A percentile compares a stretch with the other conserved stretches of the same genome.
Evolutionary conservation across 2,888 invertebrate species (phyloP).

Genomic region (Tiliacea aurago): DNA sequence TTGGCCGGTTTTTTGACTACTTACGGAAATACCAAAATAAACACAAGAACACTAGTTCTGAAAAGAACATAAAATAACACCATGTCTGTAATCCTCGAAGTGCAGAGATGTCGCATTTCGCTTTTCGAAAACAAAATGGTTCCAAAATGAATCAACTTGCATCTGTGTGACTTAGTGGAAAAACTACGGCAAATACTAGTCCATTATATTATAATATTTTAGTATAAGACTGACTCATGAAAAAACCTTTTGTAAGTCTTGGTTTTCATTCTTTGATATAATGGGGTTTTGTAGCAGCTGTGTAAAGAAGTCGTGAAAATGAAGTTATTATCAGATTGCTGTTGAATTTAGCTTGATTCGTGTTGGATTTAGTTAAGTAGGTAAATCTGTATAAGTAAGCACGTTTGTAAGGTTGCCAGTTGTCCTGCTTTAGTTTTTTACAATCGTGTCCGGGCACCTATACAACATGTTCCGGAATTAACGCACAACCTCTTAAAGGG

Average conservation of each 20-base stretch:
- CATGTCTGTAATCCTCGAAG: too few species aligned
- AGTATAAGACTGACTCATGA: background rate
- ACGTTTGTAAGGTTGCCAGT: too few species aligned
- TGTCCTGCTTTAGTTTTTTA: too few species aligned
- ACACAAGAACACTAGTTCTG: background rate
- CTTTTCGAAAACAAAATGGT: background rate
- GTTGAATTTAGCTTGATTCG: conserved; percentile 8
- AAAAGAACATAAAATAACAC: too few species aligned
- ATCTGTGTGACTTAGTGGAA: background rate
- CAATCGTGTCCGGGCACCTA: too few species aligned
- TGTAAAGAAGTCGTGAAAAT: conserved; percentile 11
- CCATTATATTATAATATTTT: conserved; percentile 6
- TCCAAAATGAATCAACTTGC: background rate
- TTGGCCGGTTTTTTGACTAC: too few species aligned
- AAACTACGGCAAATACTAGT: background rate
- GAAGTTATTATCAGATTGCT: conserved; percentile 17
- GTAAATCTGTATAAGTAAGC: background rate
- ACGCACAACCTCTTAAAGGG: too few species aligned
- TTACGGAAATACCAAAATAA: too few species aligned
- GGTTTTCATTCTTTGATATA: background rate
- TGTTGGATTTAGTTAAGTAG: background rate
- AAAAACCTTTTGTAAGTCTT: background rate
- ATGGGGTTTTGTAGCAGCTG: conserved; percentile 16
- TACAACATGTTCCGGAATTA: too few species aligned
- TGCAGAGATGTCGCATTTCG: too few species aligned